Base-by-base conservation (phyloP, 2,888 invertebrate species). In the Pseudococcus jackbeardsleyi region DNA sequence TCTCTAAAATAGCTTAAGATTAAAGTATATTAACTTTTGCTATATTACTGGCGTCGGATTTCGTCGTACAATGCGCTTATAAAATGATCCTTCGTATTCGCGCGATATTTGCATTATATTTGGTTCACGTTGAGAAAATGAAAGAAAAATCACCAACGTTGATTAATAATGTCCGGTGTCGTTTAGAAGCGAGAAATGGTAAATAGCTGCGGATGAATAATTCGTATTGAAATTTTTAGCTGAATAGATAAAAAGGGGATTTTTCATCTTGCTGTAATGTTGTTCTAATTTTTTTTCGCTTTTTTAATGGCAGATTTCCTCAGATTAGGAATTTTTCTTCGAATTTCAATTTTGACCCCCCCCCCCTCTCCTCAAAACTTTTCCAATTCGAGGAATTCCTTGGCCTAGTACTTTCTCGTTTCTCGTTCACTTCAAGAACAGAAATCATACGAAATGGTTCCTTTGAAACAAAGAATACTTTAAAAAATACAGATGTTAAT, bases 1-100 rank as follows among this genome's bases (percentile, higher is more conserved):
- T 85, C 42, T 85, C 59, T 39, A n/a, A 42, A 85, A 85, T 82
- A 82, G 46, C 79, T 82, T 8, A 82, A 82, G 79, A 82, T 82
- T 82, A 82, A 82, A 82, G 79, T 82, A 82, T 82, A 82, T 82
- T 82, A 82, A 82, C 79, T 33, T 82, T 82, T 46, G 79, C 79
- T 82, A 82, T 46, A 46, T 46, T 82, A 46, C 79, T 82, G 42
- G 19, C 46, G 42, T 82, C 19, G 79, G 72, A 72, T 72, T 72
- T 33, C 19, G 46, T 26, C 12, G 12, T 82, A 82, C 79, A 82
- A 82, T 82, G 79, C 33, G 79, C 46, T 82, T 82, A 82, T 26
- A 82, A 82, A 82, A 82, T 82, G n/a, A 82, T 19, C 39, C 79
- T 72, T 46, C 46, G 19, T 39, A 77, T 77, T 19, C 72, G 15